A percentile compares a stretch with the other conserved stretches of the same genome.
These are phyloP conservation scores for Drosophila subsilvestris DNA, from an alignment of 2,888 invertebrate species.

Conservation along the genomic window DNA sequence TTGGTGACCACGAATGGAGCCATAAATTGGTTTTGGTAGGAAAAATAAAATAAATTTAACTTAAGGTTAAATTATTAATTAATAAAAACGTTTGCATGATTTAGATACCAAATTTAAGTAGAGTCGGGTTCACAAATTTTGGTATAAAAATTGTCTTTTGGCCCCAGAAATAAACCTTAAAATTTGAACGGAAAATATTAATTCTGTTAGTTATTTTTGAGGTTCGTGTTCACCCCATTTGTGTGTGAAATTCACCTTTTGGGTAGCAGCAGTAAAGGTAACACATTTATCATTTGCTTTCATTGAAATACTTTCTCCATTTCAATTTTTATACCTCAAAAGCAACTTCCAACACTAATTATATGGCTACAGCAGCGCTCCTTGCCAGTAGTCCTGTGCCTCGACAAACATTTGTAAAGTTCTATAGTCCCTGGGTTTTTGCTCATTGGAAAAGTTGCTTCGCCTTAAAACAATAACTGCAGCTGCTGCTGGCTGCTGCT, in stretches of 20 bases:
- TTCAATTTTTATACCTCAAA: background rate
- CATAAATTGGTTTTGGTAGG: too few species aligned
- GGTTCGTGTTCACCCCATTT: background rate
- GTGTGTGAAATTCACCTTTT: background rate
- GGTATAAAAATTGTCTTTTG: background rate
- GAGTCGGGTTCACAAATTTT: background rate
- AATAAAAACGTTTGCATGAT: too few species aligned
- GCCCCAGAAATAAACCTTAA: background rate
- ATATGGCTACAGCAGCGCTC: background rate
- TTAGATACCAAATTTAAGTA: background rate
- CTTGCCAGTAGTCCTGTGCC: background rate
- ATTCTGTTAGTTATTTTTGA: background rate
- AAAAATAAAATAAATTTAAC: too few species aligned
- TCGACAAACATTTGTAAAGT: conserved; percentile 14
- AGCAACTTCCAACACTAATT: background rate
- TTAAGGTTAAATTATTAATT: too few species aligned
- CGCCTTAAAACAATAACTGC: conserved; percentile 59
- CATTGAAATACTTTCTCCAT: background rate
- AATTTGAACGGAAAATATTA: background rate
- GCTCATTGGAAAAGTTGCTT: conserved; percentile 46
- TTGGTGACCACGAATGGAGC: background rate
- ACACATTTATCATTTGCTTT: background rate
- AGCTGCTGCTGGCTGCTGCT: conserved; percentile 30
- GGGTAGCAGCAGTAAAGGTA: background rate
- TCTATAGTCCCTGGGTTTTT: conserved; percentile 8